Conservation (phyloP, 2,888 invertebrate species). For the Pardosa pseudoannulata region DNA sequence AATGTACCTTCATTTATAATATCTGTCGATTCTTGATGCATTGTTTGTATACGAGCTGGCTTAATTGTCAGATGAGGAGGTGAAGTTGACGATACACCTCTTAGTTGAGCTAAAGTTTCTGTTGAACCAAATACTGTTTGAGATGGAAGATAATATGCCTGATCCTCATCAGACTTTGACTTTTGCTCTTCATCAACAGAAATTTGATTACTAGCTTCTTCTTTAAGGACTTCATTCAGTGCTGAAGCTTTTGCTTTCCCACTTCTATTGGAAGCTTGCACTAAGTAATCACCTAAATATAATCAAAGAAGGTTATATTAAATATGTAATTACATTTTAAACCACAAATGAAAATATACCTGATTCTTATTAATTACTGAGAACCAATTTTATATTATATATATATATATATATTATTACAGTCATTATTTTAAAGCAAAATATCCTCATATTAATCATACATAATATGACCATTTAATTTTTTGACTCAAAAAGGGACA, state of each 20-base stretch:
- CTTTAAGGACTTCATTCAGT: not conserved
- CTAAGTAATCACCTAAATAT: not conserved
- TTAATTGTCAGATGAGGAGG: conserved; percentile 33
- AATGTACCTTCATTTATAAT: not conserved
- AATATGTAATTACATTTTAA: no score
- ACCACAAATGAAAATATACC: no score
- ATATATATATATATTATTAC: no score
- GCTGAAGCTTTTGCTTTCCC: not conserved
- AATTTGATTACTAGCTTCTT: not conserved
- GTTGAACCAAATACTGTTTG: conserved; percentile 36
- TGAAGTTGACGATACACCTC: conserved; percentile 29
- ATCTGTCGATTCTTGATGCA: not conserved
- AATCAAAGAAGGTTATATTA: no score
- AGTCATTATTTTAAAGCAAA: no score
- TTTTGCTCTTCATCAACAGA: conserved; percentile 6
- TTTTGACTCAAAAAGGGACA: no score
- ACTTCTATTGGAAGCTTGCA: not conserved
- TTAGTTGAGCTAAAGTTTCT: not conserved
- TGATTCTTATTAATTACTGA: no score
- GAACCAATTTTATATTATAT: no score
- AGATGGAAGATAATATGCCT: conserved; percentile 41
- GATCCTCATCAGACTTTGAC: conserved; percentile 6
- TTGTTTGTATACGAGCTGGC: conserved; percentile 20
- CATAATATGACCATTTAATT: no score
- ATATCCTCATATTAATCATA: no score